These are phyloP conservation scores for Phortica magna DNA, from an alignment of 2,888 invertebrate genomes.

Conservation along the genomic window DNA sequence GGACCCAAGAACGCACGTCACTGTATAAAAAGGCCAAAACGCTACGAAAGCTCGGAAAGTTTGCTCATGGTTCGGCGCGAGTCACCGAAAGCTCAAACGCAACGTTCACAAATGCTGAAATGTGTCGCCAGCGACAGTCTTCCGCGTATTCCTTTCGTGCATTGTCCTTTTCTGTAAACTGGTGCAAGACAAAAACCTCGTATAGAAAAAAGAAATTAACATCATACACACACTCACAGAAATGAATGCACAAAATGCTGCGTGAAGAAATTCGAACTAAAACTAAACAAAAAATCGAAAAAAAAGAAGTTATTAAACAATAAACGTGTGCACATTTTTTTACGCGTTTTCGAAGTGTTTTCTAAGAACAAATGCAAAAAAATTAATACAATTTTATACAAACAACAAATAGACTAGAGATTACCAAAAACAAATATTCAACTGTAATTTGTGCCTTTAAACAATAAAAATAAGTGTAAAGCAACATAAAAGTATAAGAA, in stretches of 20 bases:
- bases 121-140: slow-evolving; percentile 64
- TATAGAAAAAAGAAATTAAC: slow-evolving; percentile 32
- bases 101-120: slow-evolving; percentile 37
- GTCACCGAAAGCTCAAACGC: not conserved
- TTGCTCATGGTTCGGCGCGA: not conserved
- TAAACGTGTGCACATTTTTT: slow-evolving; percentile 51
- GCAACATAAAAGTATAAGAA: slow-evolving; percentile 37
- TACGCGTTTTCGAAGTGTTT: slow-evolving; percentile 31
- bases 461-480: slow-evolving; percentile 48
- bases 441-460: slow-evolving; percentile 67
- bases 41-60: slow-evolving; percentile 48
- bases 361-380: slow-evolving; percentile 23
- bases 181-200: slow-evolving; percentile 56
- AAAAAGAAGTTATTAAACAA: slow-evolving; percentile 37
- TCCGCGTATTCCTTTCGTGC: slow-evolving; percentile 74
- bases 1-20: no score
- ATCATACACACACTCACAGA: not conserved
- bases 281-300: slow-evolving; percentile 42
- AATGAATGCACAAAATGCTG: not conserved
- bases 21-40: no score
- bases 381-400: slow-evolving; percentile 23
- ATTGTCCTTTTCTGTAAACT: slow-evolving; percentile 65
- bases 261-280: slow-evolving; percentile 35
- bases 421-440: slow-evolving; percentile 55
- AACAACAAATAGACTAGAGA: slow-evolving; percentile 44